Evolutionary conservation across 2,797 vertebrate species (phyloP).

Genomic region (Sternarchorhynchus goeldii): DNA sequence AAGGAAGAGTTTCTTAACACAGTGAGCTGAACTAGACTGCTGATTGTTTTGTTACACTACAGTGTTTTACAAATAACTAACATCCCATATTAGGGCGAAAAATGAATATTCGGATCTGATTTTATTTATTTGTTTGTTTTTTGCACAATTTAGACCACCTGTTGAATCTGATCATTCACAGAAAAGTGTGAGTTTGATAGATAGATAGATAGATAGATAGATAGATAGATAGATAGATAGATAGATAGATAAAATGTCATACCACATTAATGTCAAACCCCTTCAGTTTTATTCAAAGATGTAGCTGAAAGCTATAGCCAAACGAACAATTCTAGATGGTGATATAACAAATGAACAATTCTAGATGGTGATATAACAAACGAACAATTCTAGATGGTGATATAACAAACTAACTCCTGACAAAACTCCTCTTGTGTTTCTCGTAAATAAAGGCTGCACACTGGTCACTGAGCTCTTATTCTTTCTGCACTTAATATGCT

Average conservation of each 20-base stretch:
- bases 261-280: not conserved
- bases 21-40: not conserved
- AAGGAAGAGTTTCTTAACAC: not conserved
- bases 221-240: too few relatives aligned
- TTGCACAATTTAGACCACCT: not conserved
- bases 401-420: not conserved
- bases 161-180: not conserved
- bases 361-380: not conserved
- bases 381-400: not conserved
- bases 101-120: not conserved
- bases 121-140: not conserved
- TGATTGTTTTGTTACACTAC: not conserved
- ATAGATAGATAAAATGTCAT: not conserved
- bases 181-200: not conserved
- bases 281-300: not conserved
- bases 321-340: too few relatives aligned
- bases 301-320: not conserved
- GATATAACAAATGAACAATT: not conserved
- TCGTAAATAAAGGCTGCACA: constrained; percentile 25
- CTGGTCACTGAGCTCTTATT: not conserved
- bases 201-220: too few relatives aligned
- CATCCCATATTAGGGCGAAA: too few relatives aligned
- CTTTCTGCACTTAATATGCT: constrained; percentile 9
- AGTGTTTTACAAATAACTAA: not conserved
- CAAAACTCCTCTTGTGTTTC: constrained; percentile 1